A percentile compares a stretch with the other conserved stretches of the same genome.
These are phyloP conservation scores for Todiramphus chloris DNA, from an alignment of 2,113 vertebrate species.

Conservation along the genomic window DNA sequence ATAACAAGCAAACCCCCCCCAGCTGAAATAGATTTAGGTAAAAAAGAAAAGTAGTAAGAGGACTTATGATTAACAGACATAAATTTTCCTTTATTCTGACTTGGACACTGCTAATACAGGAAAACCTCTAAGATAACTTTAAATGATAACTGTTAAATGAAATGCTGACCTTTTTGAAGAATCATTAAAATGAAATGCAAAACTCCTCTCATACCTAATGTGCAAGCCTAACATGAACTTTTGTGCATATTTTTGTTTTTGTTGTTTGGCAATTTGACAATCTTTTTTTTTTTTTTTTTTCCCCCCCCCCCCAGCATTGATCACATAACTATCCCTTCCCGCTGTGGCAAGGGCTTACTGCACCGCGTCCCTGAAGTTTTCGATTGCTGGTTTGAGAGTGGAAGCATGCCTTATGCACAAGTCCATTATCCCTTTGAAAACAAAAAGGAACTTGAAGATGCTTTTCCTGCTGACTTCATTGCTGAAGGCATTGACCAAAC, in stretches of 20 bases:
- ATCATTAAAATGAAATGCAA: not conserved
- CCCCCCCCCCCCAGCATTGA: slow-evolving; percentile 78
- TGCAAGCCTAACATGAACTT: fast-evolving
- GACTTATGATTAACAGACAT: not conserved
- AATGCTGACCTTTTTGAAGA: not conserved
- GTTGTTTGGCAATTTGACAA: not conserved
- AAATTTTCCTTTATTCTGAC: not conserved
- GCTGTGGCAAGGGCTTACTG: slow-evolving; percentile 83
- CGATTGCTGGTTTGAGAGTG: slow-evolving; percentile 99
- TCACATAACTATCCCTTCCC: slow-evolving; percentile 84
- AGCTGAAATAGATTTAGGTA: not conserved
- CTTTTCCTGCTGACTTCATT: slow-evolving; percentile 97
- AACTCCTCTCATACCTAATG: not conserved
- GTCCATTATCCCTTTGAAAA: slow-evolving; percentile 96
- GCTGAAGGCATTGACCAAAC: slow-evolving; percentile 98
- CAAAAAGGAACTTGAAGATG: slow-evolving; percentile 89
- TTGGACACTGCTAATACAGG: not conserved
- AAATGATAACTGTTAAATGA: not conserved
- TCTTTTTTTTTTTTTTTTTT: not conserved
- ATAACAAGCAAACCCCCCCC: no score
- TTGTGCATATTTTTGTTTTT: not conserved
- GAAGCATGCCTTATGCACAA: slow-evolving; percentile 98
- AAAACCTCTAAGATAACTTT: not conserved
- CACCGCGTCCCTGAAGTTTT: slow-evolving; percentile 90
- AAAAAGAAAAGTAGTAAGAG: not conserved